Conservation (phyloP, 2,888 invertebrate species). For the Lochmaea capreae region DNA sequence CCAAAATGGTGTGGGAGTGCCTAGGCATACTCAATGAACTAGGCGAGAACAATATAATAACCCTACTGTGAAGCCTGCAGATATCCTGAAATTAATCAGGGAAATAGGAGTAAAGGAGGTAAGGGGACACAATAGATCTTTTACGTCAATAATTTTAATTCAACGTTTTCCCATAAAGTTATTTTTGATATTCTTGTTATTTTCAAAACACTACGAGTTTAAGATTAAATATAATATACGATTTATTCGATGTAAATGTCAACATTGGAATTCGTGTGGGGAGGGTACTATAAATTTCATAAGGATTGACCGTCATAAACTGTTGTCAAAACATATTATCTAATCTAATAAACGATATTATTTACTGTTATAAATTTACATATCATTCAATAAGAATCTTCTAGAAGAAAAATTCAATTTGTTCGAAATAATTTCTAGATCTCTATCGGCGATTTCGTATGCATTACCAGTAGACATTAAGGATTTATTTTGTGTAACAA, state of each 20-base stretch:
- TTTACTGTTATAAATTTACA: conserved; percentile 17
- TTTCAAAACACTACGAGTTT: no score
- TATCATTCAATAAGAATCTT: conserved; percentile 15
- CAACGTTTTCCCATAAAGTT: no score
- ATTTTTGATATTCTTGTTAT: no score
- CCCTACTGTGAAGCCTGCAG: no score
- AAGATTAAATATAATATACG: no score
- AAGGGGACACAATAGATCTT: no score
- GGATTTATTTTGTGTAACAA: background rate
- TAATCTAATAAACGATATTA: conserved; percentile 12
- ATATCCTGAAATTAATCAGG: no score
- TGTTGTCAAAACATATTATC: conserved; percentile 11
- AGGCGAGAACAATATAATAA: no score
- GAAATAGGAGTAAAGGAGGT: no score
- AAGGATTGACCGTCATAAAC: conserved; percentile 10
- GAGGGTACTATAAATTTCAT: conserved; percentile 8
- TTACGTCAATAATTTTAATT: no score
- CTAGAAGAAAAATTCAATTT: conserved; percentile 11
- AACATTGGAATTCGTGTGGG: conserved; percentile 13
- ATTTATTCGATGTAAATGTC: conserved; percentile 1
- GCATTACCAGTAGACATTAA: conserved; percentile 13
- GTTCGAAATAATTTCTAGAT: conserved; percentile 12
- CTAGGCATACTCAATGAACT: no score
- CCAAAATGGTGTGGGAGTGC: no score
- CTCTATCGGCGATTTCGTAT: conserved; percentile 8